Percentiles rank a stretch among this genome's conserved stretches.
Evolutionary conservation across 2,113 vertebrate genomes (phyloP).

Genomic region (Scolopax mira): DNA sequence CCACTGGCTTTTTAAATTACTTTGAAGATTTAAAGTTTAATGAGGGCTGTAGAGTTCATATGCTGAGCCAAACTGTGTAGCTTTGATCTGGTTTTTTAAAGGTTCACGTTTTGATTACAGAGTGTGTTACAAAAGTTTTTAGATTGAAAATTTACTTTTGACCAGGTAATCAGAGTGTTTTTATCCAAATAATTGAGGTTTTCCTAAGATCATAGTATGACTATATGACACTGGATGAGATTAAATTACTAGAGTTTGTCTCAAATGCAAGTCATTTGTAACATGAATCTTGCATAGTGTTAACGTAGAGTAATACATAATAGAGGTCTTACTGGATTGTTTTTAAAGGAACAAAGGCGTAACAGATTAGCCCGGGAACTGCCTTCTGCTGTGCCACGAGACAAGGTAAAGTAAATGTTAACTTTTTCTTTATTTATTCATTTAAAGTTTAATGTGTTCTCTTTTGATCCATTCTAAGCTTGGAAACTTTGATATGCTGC

Average conservation of each 20-base stretch:
- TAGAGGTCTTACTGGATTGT: conserved; percentile 19
- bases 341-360: conserved; percentile 91
- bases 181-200: background rate
- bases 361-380: conserved; percentile 90
- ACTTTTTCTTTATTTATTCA: background rate
- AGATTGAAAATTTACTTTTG: background rate
- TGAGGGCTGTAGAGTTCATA: background rate
- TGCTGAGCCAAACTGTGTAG: background rate
- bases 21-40: background rate
- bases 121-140: background rate
- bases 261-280: background rate
- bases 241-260: background rate
- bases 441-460: background rate
- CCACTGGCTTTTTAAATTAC: background rate
- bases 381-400: conserved; percentile 83
- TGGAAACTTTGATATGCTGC: background rate
- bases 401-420: conserved; percentile 83
- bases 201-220: background rate
- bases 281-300: background rate
- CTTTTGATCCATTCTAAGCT: background rate
- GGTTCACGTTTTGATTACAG: background rate
- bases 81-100: too few relatives aligned
- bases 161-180: background rate
- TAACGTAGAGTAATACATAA: conserved; percentile 5
- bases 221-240: background rate